Conservation (phyloP, 1,140 invertebrate genomes). For the Bradynema listronoti region DNA sequence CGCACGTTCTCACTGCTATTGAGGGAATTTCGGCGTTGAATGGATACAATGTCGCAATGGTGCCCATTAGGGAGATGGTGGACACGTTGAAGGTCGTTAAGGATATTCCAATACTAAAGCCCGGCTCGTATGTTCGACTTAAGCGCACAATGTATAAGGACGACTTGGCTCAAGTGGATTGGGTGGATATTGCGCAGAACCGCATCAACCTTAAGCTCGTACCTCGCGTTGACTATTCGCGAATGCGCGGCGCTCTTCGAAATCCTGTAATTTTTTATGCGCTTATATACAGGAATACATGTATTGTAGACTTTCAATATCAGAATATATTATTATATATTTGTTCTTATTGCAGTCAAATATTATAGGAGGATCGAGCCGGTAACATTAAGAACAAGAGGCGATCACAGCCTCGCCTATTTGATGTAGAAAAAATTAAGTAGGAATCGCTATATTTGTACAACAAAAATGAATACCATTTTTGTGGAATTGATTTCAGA, state of each 20-base stretch:
- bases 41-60: conserved; percentile 67
- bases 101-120: conserved; percentile 79
- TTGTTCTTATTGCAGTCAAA: not conserved
- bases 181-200: conserved; percentile 77
- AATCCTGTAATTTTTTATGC: conserved; percentile 19
- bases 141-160: conserved; percentile 89
- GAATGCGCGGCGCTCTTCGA: conserved; percentile 70
- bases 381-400: conserved; percentile 59
- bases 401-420: conserved; percentile 78
- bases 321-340: conserved; percentile 4
- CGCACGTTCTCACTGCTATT: conserved; percentile 89
- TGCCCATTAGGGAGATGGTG: conserved; percentile 99
- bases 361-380: conserved; percentile 25
- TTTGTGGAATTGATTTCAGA: conserved; percentile 46
- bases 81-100: conserved; percentile 91
- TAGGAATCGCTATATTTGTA: conserved; percentile 23
- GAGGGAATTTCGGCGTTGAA: conserved; percentile 68
- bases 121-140: conserved; percentile 87
- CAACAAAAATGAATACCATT: conserved; percentile 13
- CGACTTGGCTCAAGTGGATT: conserved; percentile 81
- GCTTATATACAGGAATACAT: conserved; percentile 1
- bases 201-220: conserved; percentile 87
- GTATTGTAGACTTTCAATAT: conserved; percentile 6
- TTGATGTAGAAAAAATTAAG: conserved; percentile 87
- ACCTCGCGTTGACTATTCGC: conserved; percentile 88